Conservation (phyloP, 2,113 vertebrate genomes). For the Isichthys henryi region DNA sequence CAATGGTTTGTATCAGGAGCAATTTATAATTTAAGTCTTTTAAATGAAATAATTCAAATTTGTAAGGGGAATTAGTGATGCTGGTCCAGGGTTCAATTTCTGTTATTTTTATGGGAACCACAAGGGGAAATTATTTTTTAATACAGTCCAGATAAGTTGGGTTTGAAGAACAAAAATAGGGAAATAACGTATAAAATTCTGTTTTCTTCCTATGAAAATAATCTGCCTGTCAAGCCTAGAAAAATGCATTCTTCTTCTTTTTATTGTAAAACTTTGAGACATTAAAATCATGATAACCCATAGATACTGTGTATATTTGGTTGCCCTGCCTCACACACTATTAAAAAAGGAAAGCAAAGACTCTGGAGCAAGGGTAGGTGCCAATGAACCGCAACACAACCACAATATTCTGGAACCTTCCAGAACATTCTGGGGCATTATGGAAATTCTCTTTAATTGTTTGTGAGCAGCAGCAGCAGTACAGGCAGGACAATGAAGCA, state of each 20-base stretch:
- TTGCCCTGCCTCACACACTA: neutral
- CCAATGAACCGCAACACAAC: neutral
- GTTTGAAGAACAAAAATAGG: neutral
- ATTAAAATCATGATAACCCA: neutral
- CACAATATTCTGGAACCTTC: neutral
- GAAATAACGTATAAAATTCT: neutral
- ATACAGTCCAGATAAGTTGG: neutral
- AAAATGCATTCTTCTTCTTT: neutral
- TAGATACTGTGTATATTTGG: neutral
- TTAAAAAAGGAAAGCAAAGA: neutral
- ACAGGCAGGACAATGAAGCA: neutral
- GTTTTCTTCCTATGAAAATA: neutral
- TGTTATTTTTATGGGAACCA: neutral
- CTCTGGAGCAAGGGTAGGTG: neutral
- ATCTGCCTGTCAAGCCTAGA: neutral
- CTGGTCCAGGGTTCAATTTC: neutral
- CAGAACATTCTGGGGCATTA: neutral
- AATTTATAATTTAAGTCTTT: neutral
- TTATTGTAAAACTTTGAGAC: neutral
- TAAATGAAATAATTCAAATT: neutral
- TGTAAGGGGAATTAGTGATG: neutral
- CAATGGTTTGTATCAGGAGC: neutral
- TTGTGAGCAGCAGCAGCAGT: neutral
- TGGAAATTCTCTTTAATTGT: conserved; percentile 1
- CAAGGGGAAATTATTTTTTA: neutral